These are phyloP conservation scores for Calephelis perditalis DNA, from an alignment of 2,888 invertebrate species.

Conservation along the genomic window DNA sequence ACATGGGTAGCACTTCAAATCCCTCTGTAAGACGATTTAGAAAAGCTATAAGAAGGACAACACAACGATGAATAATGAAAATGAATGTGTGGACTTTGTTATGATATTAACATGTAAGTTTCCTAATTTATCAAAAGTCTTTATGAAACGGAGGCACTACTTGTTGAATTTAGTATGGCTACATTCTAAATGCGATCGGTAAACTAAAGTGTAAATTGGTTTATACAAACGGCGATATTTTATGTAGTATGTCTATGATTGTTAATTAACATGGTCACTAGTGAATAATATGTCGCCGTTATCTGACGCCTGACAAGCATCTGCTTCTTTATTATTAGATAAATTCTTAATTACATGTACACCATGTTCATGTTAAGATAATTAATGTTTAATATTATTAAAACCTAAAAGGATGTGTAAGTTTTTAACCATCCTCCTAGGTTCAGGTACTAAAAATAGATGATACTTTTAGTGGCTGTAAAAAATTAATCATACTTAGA, in stretches of 20 bases:
- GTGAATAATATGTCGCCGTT: no score
- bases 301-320: no score
- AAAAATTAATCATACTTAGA: background rate
- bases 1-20: constrained; percentile 52
- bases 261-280: no score
- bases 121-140: background rate
- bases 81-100: constrained; percentile 1
- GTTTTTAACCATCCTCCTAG: background rate
- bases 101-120: constrained; percentile 5
- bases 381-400: background rate
- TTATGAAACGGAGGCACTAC: background rate
- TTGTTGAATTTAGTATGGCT: background rate
- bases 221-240: no score
- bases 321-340: no score
- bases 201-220: no score
- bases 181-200: no score
- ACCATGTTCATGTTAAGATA: constrained; percentile 1
- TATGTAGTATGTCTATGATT: no score
- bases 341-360: constrained; percentile 1
- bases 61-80: constrained; percentile 45
- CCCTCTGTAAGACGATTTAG: constrained; percentile 43
- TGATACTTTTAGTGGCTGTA: background rate
- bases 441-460: constrained; percentile 1
- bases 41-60: constrained; percentile 54
- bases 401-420: constrained; percentile 1